phyloP scores from a whole-genome alignment of 2,888 invertebrate species.

The Aspidapion aeneum region DNA sequence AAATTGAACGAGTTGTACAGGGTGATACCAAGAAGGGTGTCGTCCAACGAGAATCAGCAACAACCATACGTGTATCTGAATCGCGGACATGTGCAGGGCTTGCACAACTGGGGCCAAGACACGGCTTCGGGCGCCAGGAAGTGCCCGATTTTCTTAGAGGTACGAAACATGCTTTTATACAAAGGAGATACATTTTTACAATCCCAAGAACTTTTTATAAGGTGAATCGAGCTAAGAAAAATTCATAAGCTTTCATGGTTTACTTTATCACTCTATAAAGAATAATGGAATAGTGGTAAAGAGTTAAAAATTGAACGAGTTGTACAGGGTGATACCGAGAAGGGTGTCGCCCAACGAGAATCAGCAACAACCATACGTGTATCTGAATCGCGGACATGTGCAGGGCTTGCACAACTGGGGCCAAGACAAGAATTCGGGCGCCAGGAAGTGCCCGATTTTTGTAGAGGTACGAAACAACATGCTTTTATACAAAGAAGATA shows the following conservation, averaged over 20 bases:
- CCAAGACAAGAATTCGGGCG: conserved; percentile 82
- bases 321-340: conserved; percentile 96
- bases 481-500: no score
- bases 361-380: conserved; percentile 97
- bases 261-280: no score
- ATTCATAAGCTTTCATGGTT: no score
- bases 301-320: no score
- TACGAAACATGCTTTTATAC: no score
- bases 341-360: conserved; percentile 66
- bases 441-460: conserved; percentile 90
- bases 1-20: no score
- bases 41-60: no score
- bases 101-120: conserved; percentile 92
- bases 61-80: conserved; percentile 95
- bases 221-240: no score
- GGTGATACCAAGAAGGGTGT: conserved; percentile 85
- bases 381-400: conserved; percentile 97
- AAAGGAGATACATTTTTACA: no score
- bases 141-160: conserved; percentile 92
- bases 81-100: conserved; percentile 97
- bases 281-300: no score
- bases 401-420: conserved; percentile 97
- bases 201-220: conserved; percentile 78
- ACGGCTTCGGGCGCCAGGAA: conserved; percentile 86
- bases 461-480: conserved; percentile 67